Base-by-base conservation (phyloP, 2,888 invertebrate genomes). In the Leptarthrus brevirostris region DNA sequence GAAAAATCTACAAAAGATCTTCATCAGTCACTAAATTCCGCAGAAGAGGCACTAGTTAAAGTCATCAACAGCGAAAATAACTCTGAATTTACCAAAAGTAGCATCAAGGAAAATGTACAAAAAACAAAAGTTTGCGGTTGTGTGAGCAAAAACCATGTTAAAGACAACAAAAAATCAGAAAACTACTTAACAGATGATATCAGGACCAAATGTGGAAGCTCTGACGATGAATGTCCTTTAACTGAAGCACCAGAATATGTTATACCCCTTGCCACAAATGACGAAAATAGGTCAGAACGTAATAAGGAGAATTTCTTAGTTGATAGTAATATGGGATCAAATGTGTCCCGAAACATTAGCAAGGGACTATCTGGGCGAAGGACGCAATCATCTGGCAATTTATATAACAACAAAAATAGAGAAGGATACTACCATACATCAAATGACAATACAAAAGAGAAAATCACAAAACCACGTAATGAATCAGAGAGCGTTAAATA, bases 291-390 rank as follows among this genome's bases (percentile, higher is more conserved):
- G n/a, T 58, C 58, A 34, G 58, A 58, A 14, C 34, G 58, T 34
- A 34, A 58, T 30, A 58, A 58, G 18, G 58, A 58, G 58, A 58
- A 58, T 34, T 26, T 58, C 58, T 58, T 58, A 58, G 58, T 18
- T 34, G 26, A 53, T 53, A 70, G 30, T 77, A 88, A 85, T 80
- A 92, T 92, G 92, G 92, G 92, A 83, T 91, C 92, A 76, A 92
- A 92, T 87, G 89, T 92, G 82, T 92, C 92, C 87, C 90, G 92
- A 77, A 91, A 91, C 84, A 91, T 90, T 81, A 89, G 89, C 80
- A 92, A 92, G 80, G 84, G 78, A 76, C 77, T 77, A 73, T 76
- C 77, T 47, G 76, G 78, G 69, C 73, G 78, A 47, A 54, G 78
- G 58, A 74, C 77, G 69, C 77, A 78, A 74, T 78, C n/a, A n/a